Evolutionary conservation across 2,113 vertebrate species (phyloP), one percentile per base, ranked within the genome.

Genomic region (Hypomesus transpacificus): DNA sequence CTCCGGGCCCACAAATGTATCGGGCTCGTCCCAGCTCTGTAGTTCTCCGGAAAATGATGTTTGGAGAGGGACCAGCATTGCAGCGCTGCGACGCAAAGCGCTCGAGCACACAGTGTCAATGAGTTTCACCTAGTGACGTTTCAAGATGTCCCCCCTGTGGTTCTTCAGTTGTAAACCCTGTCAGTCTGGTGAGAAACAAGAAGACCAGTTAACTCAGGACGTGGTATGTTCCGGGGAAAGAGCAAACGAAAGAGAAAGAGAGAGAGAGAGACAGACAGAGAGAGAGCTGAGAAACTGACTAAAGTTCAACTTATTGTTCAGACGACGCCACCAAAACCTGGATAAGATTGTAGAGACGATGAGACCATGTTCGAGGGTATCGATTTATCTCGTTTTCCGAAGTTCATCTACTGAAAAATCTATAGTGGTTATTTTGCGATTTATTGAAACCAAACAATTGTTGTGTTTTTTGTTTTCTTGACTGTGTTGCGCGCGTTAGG

Each of bases 41-140:
- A 95, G 91, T 86, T 97, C 95, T 80, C 95, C 96, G 93, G 96
- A 98, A 90, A 98, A 93, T 94, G 96, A 98, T 89, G 94, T 98
- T 93, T 98, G 97, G 97, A 94, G 97, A 93, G 97, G 97, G 89
- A 96, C 95, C 76, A 98, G 97, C 94, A 98, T 98, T 89, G 96
- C 96, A 69, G 96, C 96, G 74, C 92, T 98, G 80, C 94, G 96
- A 90, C 95, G 96, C 87, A 98, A 98, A 92, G 96, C 96, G 75
- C 93, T 98, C 79, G 96, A 98, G 95, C 96, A 98, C 95, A 98
- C 96, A 93, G 96, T 98, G 80, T 98, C 96, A 88, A 98, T 98
- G 96, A 98, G 96, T 89, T 98, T 98, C 92, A 97, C 96, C 84
- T 98, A 98, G 93, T 93, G 87, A 89, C 83, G 81, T 77, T 73